Percentiles rank a stretch among this genome's conserved stretches.
Conservation (phyloP, 2,888 invertebrate genomes). For the Xestobium rufovillosum region DNA sequence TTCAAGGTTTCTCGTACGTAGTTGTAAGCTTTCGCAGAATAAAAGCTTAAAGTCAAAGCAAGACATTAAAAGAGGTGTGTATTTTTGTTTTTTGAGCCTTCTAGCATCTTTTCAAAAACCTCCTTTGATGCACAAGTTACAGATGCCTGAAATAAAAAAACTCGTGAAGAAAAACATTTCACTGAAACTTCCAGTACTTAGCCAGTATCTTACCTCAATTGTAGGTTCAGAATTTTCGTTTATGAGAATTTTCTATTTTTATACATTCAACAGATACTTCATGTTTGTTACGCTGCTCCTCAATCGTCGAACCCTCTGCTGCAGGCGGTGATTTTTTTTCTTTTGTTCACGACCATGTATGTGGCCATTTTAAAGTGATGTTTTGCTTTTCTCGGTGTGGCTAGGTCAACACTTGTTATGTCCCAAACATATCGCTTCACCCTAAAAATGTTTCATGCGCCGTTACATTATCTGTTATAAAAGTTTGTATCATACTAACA, state of each 20-base stretch:
- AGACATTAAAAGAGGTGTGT: not conserved
- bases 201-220: not conserved
- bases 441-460: too few relatives aligned
- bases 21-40: not conserved
- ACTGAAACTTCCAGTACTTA: not conserved
- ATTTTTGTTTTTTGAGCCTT: slow-evolving; percentile 1
- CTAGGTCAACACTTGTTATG: not conserved
- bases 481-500: too few relatives aligned
- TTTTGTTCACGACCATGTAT: slow-evolving; percentile 1
- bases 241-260: not conserved
- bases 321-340: not conserved
- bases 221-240: not conserved
- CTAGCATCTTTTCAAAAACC: not conserved
- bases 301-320: not conserved
- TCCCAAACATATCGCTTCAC: slow-evolving; percentile 1
- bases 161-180: not conserved
- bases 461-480: too few relatives aligned
- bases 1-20: not conserved
- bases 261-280: not conserved
- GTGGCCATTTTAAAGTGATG: not conserved
- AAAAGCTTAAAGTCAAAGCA: slow-evolving; percentile 1
- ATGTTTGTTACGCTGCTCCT: not conserved
- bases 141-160: not conserved
- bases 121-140: not conserved
- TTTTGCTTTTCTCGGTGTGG: slow-evolving; percentile 1